These are phyloP conservation scores for Pholis gunnellus DNA, from an alignment of 2,113 vertebrate species.

Conservation along the genomic window DNA sequence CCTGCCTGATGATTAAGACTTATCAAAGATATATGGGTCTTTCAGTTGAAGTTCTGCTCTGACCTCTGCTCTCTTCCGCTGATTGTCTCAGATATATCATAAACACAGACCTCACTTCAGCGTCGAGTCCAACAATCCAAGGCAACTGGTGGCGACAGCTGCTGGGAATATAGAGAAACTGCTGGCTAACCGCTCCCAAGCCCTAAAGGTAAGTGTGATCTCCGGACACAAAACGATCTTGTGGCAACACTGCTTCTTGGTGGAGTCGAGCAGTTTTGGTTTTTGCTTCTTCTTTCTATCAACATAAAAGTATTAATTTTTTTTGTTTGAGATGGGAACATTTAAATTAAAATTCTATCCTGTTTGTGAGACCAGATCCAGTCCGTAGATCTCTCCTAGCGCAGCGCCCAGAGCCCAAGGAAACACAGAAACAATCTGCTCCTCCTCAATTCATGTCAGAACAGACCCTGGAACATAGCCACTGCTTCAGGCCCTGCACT, in stretches of 20 bases:
- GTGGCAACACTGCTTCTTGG: background rate
- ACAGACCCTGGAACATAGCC: constrained; percentile 35
- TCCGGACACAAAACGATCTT: background rate
- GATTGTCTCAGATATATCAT: constrained; percentile 86
- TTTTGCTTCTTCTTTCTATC: background rate
- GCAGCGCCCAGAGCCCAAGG: background rate
- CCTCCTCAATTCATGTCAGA: constrained; percentile 53
- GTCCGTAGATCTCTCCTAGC: background rate
- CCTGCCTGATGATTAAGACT: background rate
- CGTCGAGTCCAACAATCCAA: constrained; percentile 90
- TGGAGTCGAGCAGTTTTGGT: background rate
- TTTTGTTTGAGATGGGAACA: background rate
- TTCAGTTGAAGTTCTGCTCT: background rate
- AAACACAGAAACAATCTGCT: constrained; percentile 52
- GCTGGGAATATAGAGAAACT: constrained; percentile 93
- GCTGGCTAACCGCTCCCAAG: constrained; percentile 90
- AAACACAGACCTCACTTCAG: constrained; percentile 86
- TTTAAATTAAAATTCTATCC: constrained; percentile 5
- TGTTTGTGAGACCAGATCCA: constrained; percentile 12
- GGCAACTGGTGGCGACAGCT: constrained; percentile 89
- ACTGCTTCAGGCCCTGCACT: constrained; percentile 33
- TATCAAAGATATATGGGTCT: background rate
- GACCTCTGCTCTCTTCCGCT: constrained; percentile 37
- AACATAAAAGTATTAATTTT: background rate
- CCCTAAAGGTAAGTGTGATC: constrained; percentile 88